A percentile compares a stretch with the other conserved stretches of the same genome.
phyloP scores from a whole-genome alignment of 2,797 vertebrate species.

The Gambelia wislizenii region DNA sequence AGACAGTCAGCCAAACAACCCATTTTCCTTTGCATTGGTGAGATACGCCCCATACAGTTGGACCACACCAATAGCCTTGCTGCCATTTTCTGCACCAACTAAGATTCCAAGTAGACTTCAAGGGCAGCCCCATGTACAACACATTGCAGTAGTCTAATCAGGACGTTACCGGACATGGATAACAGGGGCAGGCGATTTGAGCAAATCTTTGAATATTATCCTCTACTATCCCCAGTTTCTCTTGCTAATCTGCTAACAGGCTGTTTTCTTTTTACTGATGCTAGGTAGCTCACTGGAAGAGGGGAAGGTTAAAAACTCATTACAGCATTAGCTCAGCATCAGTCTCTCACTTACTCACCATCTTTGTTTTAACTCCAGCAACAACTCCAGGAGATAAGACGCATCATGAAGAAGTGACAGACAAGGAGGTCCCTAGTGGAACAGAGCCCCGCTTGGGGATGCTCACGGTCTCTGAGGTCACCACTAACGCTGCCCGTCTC shows the following conservation, averaged over 20 bases:
- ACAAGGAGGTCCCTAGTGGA: conserved; percentile 6
- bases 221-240: neutral
- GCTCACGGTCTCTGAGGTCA: conserved; percentile 23
- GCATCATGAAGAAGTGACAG: neutral
- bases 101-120: neutral
- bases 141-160: neutral
- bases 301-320: neutral
- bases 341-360: neutral
- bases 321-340: neutral
- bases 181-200: neutral
- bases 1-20: no score
- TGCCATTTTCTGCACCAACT: neutral
- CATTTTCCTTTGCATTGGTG: neutral
- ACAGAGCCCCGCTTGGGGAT: conserved; percentile 33
- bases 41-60: neutral
- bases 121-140: neutral
- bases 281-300: neutral
- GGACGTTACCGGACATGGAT: neutral
- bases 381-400: neutral
- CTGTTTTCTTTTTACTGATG: neutral
- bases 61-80: neutral
- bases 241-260: neutral
- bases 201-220: neutral
- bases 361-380: conserved; percentile 11
- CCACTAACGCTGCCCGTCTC: conserved; percentile 49